These are phyloP conservation scores for Cheilosia impressa DNA, from an alignment of 2,888 invertebrate genomes.

Conservation along the genomic window DNA sequence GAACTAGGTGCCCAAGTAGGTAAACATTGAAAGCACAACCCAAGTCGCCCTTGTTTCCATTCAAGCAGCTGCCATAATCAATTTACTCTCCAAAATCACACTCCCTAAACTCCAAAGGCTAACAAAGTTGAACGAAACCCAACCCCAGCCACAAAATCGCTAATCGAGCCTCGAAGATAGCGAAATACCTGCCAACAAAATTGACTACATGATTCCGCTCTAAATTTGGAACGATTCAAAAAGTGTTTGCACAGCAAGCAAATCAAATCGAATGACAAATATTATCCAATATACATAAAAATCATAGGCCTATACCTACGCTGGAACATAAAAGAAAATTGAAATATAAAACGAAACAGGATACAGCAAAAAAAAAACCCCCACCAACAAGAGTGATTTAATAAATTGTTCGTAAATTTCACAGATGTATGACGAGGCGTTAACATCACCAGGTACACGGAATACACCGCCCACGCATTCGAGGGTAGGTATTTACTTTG, in stretches of 20 bases:
- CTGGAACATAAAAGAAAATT: slow-evolving; percentile 57
- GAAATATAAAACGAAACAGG: slow-evolving; percentile 54
- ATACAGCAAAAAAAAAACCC: slow-evolving; percentile 19
- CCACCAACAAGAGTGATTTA: slow-evolving; percentile 48
- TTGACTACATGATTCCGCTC: slow-evolving; percentile 25
- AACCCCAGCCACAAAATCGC: neutral
- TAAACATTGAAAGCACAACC: neutral
- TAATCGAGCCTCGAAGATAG: slow-evolving; percentile 28
- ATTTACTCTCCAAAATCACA: slow-evolving; percentile 29
- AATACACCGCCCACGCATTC: neutral
- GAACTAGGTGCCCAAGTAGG: neutral
- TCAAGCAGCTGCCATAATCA: neutral
- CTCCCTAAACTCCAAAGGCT: slow-evolving; percentile 48
- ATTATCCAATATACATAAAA: slow-evolving; percentile 23
- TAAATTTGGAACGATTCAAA: slow-evolving; percentile 52
- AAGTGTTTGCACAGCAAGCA: slow-evolving; percentile 62
- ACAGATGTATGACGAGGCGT: slow-evolving; percentile 36
- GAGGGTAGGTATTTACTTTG: slow-evolving; percentile 29
- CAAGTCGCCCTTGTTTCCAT: neutral
- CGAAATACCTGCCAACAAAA: slow-evolving; percentile 31
- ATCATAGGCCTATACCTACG: neutral
- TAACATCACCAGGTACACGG: slow-evolving; percentile 35
- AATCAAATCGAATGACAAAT: slow-evolving; percentile 64
- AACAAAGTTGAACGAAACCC: slow-evolving; percentile 24
- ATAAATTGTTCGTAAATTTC: slow-evolving; percentile 60